Conservation (phyloP, 2,113 vertebrate species). For the Phyllostomus hastatus region DNA sequence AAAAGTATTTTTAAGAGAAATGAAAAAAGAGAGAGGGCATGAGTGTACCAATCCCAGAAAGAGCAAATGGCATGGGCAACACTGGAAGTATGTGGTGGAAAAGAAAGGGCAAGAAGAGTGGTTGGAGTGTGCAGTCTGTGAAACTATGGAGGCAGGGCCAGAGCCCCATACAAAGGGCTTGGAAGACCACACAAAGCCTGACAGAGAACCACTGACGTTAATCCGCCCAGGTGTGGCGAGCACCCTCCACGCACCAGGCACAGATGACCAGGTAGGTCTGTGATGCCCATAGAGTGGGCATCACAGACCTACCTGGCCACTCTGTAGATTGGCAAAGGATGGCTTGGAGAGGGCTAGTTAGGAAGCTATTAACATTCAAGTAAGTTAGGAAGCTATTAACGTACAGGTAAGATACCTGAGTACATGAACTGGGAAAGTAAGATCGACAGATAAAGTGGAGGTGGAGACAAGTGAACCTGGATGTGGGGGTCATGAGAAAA, state of each 20-base stretch:
- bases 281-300: too few species aligned
- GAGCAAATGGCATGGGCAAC: rapidly evolving
- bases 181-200: neutral
- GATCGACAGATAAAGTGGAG: neutral
- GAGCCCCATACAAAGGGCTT: rapidly evolving
- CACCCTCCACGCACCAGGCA: neutral
- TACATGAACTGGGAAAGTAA: neutral
- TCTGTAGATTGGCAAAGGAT: neutral
- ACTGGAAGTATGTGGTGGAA: neutral
- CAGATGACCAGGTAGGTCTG: neutral
- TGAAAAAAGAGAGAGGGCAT: neutral
- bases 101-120: neutral
- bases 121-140: rapidly evolving
- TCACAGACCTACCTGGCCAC: too few species aligned
- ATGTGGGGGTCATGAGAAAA: rapidly evolving
- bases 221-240: rapidly evolving
- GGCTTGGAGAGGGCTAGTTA: neutral
- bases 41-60: neutral
- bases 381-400: neutral
- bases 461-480: neutral
- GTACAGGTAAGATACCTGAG: neutral
- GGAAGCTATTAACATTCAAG: neutral
- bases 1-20: neutral
- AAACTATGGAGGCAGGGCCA: neutral
- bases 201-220: too few species aligned